phyloP scores from a whole-genome alignment of 2,113 vertebrate species.

The Rhadina sibilatrix region DNA sequence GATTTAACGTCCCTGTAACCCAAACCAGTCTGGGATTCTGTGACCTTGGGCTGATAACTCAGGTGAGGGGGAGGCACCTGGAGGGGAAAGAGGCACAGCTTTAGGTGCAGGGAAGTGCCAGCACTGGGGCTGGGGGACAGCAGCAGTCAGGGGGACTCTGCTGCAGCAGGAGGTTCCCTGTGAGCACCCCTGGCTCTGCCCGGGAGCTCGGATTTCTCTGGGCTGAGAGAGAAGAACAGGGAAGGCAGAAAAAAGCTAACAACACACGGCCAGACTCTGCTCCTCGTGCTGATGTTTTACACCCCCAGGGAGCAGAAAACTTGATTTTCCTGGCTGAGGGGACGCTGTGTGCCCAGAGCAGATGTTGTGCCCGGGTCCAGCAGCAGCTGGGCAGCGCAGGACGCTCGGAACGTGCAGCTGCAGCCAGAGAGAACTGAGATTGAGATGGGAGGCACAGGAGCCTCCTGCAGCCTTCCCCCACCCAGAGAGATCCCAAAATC shows the following conservation, averaged over 20 bases:
- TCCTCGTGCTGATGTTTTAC: background rate
- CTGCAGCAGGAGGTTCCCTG: background rate
- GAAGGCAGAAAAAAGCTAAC: background rate
- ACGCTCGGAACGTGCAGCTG: background rate
- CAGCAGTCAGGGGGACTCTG: background rate
- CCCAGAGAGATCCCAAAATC: background rate
- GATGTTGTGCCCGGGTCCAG: accelerated
- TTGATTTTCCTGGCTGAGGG: background rate
- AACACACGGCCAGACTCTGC: background rate
- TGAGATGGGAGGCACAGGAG: accelerated
- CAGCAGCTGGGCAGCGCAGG: background rate
- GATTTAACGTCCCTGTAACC: background rate
- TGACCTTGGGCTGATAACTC: background rate
- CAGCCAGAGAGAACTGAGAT: accelerated
- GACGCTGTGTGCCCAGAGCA: accelerated
- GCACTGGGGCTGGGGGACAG: background rate
- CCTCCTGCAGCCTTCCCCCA: background rate
- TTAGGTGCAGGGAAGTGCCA: background rate
- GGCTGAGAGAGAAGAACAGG: accelerated
- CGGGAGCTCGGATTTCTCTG: accelerated
- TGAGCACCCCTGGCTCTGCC: no score
- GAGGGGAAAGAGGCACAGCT: background rate
- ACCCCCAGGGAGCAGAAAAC: background rate
- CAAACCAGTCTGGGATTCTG: background rate
- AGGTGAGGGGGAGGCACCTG: background rate